Evolutionary conservation across 1,140 invertebrate species (phyloP), one percentile per base, ranked within the genome.

Genomic region (Drosophila simulans): DNA sequence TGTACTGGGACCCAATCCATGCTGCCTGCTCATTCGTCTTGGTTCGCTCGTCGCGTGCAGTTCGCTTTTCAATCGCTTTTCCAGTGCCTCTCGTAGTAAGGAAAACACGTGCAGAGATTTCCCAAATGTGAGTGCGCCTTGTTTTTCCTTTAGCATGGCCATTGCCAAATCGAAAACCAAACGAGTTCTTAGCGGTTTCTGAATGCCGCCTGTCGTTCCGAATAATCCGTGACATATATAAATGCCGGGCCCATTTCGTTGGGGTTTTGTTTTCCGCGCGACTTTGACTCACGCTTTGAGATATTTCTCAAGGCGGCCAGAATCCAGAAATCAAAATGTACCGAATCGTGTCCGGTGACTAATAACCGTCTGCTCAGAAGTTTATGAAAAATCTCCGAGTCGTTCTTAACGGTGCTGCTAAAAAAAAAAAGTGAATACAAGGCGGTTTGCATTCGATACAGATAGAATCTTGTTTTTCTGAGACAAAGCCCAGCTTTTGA

Each of bases 1-100:
- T 27, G 13, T 48, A 17, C 42, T 65, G 40, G 35, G 7, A 15
- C 25, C 15, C 54, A 35, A 37, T 43, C 8, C 17, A 20, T 15
- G n/a, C 34, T 58, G 58, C 45, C 48, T 27, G 54, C 37, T 57
- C 80, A 85, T 82, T 85, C 83, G 82, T 60, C 74, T 63, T 49
- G 55, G 54, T 56, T 43, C 65, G 46, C 43, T 80, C 37, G 77
- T 51, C 55, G 68, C 68, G 66, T 84, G 65, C 72, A 85, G 80
- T 84, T 59, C 49, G 48, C 45, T 46, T 27, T 79, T 42, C 31
- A 7, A 49, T 31, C 46, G 58, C 58, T 63, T 63, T 63, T 63
- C 54, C 59, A 42, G 54, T 37, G 35, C 73, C 66, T 57, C 68
- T 7, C 40, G 31, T 10, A 34, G 40, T 56, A 22, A 62, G 42